Conservation (phyloP, 2,113 vertebrate species). For the Phainopepla nitens region DNA sequence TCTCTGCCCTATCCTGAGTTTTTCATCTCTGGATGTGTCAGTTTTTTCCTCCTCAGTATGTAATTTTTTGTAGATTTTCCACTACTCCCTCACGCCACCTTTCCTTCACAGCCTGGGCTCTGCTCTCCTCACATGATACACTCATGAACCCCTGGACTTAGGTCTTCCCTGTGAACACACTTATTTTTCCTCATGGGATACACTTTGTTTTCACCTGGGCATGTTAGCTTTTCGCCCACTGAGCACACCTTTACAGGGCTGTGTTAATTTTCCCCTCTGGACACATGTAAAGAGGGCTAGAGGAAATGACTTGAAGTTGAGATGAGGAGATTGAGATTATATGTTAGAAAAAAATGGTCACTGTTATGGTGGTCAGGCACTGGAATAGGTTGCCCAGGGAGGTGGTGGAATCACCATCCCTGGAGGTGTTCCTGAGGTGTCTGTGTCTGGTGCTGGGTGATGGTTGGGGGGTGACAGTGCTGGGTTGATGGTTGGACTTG, state of each 20-base stretch:
- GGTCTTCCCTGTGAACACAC: rapidly evolving
- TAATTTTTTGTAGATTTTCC: background rate
- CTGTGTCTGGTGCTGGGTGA: background rate
- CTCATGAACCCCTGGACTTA: rapidly evolving
- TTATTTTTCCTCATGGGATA: background rate
- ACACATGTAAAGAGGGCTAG: no score
- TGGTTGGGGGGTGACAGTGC: background rate
- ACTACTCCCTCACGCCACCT: rapidly evolving
- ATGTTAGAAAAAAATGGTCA: rapidly evolving
- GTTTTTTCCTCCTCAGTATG: rapidly evolving
- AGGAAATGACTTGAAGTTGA: background rate
- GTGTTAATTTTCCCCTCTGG: background rate
- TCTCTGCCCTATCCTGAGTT: background rate
- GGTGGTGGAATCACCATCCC: background rate
- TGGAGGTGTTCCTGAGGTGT: background rate
- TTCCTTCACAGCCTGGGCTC: background rate
- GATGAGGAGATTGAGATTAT: no score
- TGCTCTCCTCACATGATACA: rapidly evolving
- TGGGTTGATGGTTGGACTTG: background rate
- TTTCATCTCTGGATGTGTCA: background rate
- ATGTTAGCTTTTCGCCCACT: background rate
- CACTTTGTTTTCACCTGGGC: background rate
- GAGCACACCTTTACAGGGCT: background rate
- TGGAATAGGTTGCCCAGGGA: background rate
- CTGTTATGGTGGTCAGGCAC: no score